Conservation (phyloP, 1,140 invertebrate species). For the Oncopeltus fasciatus region DNA sequence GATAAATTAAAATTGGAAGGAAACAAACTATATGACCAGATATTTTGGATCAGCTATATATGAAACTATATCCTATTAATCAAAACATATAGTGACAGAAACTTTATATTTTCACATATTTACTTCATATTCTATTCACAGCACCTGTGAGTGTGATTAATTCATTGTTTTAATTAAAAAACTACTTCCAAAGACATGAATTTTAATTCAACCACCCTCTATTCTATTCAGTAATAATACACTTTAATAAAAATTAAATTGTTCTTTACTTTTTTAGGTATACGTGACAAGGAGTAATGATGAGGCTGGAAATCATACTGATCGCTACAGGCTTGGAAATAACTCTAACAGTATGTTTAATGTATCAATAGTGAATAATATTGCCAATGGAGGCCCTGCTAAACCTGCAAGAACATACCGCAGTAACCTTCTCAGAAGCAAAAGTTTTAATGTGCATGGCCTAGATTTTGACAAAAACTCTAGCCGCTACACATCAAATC, state of each 20-base stretch:
- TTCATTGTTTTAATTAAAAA: not conserved
- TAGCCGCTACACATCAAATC: conserved; percentile 53
- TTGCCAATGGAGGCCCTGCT: conserved; percentile 42
- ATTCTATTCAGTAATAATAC: no score
- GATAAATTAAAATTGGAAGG: no score
- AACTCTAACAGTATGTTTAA: conserved; percentile 53
- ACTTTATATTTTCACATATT: not conserved
- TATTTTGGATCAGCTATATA: no score
- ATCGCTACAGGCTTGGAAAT: conserved; percentile 12
- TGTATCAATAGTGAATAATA: conserved; percentile 53
- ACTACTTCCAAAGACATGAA: not conserved
- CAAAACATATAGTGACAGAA: no score
- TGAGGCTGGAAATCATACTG: conserved; percentile 4
- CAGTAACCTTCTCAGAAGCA: conserved; percentile 55
- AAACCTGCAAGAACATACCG: conserved; percentile 62
- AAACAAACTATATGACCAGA: no score
- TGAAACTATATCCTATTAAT: no score
- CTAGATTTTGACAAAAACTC: conserved; percentile 21
- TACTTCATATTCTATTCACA: not conserved
- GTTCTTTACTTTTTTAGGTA: conserved; percentile 19
- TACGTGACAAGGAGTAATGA: conserved; percentile 22
- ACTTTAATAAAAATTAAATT: not conserved
- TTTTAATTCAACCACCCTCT: not conserved
- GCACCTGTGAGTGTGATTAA: not conserved
- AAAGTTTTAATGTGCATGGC: conserved; percentile 69